These are phyloP conservation scores for Cataglyphis albicans DNA, from an alignment of 2,888 invertebrate species.

Conservation along the genomic window DNA sequence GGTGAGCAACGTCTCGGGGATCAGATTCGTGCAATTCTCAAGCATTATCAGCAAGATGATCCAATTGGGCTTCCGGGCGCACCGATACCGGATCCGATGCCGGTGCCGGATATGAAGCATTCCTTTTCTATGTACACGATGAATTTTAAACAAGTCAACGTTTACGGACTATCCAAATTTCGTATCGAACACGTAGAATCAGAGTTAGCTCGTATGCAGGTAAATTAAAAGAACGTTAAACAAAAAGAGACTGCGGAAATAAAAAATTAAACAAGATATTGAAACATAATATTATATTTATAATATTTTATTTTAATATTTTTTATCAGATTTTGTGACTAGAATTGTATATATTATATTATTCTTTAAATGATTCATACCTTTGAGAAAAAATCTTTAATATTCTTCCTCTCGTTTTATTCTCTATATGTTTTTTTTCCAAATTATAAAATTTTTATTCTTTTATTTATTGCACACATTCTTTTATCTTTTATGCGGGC, in stretches of 20 bases:
- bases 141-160: conserved; percentile 90
- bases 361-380: too few species aligned
- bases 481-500: neutral
- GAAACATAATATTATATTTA: neutral
- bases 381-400: too few species aligned
- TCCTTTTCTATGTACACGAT: conserved; percentile 90
- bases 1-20: conserved; percentile 91
- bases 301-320: neutral
- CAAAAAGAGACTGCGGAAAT: neutral
- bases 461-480: neutral
- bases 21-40: conserved; percentile 90
- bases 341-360: neutral
- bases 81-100: conserved; percentile 93
- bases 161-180: conserved; percentile 93
- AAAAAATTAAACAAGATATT: neutral
- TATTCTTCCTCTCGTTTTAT: neutral
- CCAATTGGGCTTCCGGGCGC: conserved; percentile 93
- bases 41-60: conserved; percentile 93
- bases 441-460: neutral
- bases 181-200: conserved; percentile 90
- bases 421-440: neutral
- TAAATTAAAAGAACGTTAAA: conserved; percentile 75
- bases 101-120: conserved; percentile 92
- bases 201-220: conserved; percentile 92
- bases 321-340: neutral